Base-by-base conservation (phyloP, 2,888 invertebrate genomes). In the Lucinisca nassula region DNA sequence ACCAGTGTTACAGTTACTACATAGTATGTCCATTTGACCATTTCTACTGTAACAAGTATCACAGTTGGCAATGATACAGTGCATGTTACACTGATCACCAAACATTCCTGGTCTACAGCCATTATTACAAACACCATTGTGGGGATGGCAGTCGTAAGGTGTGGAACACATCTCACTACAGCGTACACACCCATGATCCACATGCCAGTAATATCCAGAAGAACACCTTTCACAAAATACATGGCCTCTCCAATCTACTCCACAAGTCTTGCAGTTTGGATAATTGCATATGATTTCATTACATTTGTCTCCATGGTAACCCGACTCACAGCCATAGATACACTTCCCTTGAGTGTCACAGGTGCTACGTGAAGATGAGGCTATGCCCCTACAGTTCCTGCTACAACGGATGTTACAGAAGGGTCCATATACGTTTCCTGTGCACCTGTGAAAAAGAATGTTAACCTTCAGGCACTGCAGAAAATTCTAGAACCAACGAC, bases 301-400 rank as follows among this genome's bases (percentile, higher is more conserved):
- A 82, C 92, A 92, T 24, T 80, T 85, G 0, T 67, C 40, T 0
- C 92, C 92, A 37, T 49, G 81, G 79, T 87, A 91, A 1, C 85
- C 83, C 14, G 38, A 8, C 17, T 88, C 85, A 75, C 92, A 92
- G 12, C 92, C 92, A 70, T 81, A 92, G 27, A 90, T 45, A 79
- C 92, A 92, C 73, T 88, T 83, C 24, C 92, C 92, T 79, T 77
- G 73, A 30, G 61, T 61, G 75, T 91, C 90, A 82, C 92, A 92
- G 17, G 84, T 79, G 21, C 37, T 8, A 45, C 30, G 38, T 30
- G 67, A 67, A 4, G 35, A 27, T 1, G 38, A 45, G 8, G 40
- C 3, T 24, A 55, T 10, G 8, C 79, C 74, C 6, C 61, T 51
- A 58, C 88, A 89, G 58, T 85, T 84, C 0, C 51, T 38, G 67